A percentile compares a stretch with the other conserved stretches of the same genome.
These are phyloP conservation scores for Potorous gilbertii DNA, from an alignment of 2,797 vertebrate species.

Conservation along the genomic window DNA sequence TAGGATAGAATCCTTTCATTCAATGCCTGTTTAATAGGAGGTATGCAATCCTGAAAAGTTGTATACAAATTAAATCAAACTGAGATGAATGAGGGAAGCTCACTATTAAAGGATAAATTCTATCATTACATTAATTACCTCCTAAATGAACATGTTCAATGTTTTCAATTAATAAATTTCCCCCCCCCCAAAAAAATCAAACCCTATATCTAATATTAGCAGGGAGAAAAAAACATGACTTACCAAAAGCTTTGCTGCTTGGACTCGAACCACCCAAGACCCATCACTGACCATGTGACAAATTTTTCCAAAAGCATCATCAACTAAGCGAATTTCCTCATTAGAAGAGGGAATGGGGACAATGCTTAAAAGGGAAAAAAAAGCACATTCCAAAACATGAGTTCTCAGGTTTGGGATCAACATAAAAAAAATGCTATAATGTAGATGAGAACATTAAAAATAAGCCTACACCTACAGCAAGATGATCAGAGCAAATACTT, in stretches of 20 bases:
- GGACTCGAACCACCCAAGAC: conserved; percentile 97
- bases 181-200: neutral
- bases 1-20: neutral
- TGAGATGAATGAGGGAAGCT: neutral
- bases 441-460: neutral
- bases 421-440: too few relatives aligned
- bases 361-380: conserved; percentile 87
- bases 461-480: conserved; percentile 38
- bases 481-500: conserved; percentile 34
- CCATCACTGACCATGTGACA: conserved; percentile 99
- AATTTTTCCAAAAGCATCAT: conserved; percentile 97
- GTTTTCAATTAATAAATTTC: neutral
- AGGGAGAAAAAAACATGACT: conserved; percentile 71
- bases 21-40: neutral
- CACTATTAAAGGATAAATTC: neutral
- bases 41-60: neutral
- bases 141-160: neutral
- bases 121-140: neutral
- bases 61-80: neutral
- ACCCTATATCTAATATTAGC: neutral
- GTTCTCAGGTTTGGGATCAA: neutral
- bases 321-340: conserved; percentile 96
- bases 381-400: neutral
- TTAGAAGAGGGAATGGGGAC: conserved; percentile 98
- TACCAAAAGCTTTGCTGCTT: conserved; percentile 96